Evolutionary conservation across 2,113 vertebrate genomes (phyloP).

Genomic region (Nibea albiflora): DNA sequence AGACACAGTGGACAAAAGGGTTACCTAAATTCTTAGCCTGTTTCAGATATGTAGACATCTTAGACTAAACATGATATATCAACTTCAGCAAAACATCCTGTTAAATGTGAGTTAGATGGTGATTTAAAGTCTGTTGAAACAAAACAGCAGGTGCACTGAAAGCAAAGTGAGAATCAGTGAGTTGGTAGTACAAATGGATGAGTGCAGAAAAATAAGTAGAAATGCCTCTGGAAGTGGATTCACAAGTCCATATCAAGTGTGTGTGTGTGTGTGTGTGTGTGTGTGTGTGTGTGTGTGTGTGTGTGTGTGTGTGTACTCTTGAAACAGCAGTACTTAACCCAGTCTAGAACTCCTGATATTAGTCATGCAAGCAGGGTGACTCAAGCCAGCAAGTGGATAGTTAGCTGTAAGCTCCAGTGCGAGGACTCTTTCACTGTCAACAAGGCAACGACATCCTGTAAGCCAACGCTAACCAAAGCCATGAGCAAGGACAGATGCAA

Average conservation of each 20-base stretch:
- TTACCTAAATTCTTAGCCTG: neutral
- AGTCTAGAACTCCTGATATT: constrained; percentile 38
- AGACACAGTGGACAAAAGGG: neutral
- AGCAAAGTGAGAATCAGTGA: constrained; percentile 24
- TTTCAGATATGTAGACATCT: neutral
- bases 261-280: neutral
- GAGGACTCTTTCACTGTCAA: neutral
- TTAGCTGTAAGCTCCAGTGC: constrained; percentile 5
- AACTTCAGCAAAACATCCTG: neutral
- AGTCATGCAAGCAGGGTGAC: constrained; percentile 65
- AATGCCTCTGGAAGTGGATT: neutral
- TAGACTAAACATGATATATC: neutral
- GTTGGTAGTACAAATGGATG: constrained; percentile 20
- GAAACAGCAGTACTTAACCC: neutral
- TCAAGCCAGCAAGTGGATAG: constrained; percentile 23
- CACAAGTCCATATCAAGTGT: neutral
- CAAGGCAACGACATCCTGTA: constrained; percentile 41
- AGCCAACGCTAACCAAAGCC: constrained; percentile 19
- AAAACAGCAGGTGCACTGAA: constrained; percentile 13
- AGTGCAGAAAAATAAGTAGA: constrained; percentile 13
- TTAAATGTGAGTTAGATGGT: constrained; percentile 18
- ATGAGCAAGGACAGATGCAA: constrained; percentile 39
- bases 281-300: neutral
- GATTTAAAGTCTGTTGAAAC: neutral
- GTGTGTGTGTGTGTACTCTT: neutral